Base-by-base conservation (phyloP, 2,113 vertebrate species). In the Phrynocephalus versicolor region DNA sequence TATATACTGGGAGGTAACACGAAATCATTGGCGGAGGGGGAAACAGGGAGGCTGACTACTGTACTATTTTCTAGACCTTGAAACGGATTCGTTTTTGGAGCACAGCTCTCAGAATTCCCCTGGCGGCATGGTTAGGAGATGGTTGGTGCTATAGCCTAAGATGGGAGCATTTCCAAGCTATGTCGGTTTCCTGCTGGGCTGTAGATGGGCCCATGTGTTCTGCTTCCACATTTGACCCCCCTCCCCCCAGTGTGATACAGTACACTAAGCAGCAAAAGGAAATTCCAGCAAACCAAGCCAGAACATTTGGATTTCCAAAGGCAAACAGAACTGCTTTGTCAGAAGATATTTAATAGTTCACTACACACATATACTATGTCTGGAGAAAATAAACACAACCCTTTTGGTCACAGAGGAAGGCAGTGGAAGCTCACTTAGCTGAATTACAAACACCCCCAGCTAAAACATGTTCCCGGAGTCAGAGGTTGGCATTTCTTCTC, bases 261-360 rank as follows among this genome's bases (percentile, higher is more conserved):
- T 58, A 78, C n/a, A n/a, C n/a, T n/a, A n/a, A n/a, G 45, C 83
- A n/a, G 14, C 41, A 70, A 58, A 57, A 78, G 74, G 33, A 70
- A 85, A 37, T 64, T 41, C 78, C 41, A 78, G 64, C 65, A 85
- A 78, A 55, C 55, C 23, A 33, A 67, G 75, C 55, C 55, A 33
- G 74, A 79, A 71, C 64, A 79, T 72, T 69, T 72, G 76, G 84
- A 79, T 72, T 85, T 78, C 65, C 33, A 55, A 55, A 78, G 65
- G 65, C 64, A 85, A 78, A 37, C 39, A 85, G 64, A 85, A 78
- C 6, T 85, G 67, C 57, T 62, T 72, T 78, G 64, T 78, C 83
- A 85, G 78, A 85, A 85, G 65, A 41, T 39, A 69, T 77, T 85
- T 85, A 70, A 78, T 85, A 78, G 64, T 69, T 85, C 62, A 85